Base-by-base conservation (phyloP, 2,113 vertebrate species). In the Theristicus caerulescens region DNA sequence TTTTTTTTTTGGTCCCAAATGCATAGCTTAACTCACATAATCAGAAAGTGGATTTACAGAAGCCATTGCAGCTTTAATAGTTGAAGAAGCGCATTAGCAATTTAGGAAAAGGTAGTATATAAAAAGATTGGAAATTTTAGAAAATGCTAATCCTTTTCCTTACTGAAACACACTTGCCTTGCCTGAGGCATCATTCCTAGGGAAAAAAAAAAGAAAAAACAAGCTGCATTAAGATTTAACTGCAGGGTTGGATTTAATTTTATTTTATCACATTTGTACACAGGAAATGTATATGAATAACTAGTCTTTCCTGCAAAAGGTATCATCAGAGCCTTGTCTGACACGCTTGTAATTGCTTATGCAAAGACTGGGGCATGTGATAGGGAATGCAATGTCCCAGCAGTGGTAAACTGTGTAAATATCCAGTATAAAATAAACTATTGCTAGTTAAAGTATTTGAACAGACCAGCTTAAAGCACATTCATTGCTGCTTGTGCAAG, bases 131-230 rank as follows among this genome's bases (percentile, higher is more conserved):
- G 78, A 82, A 94, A 85, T 76, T 89, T 94, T 76, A 91, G 69
- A 91, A 91, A 91, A 94, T 77, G 66, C 31, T 92, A 91, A 94
- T 96, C 77, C 36, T 83, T 91, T 90, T 77, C 73, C 86, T 85
- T 73, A 54, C 58, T 85, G 86, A 64, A 79, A 69, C 52, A 69
- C 11, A 54, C 54, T 91, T 88, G 64, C 58, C 54, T 86, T 90
- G 85, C 90, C 76, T 61, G 51, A 86, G 72, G 90, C 82, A 51
- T 52, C 58, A 40, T 88, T 97, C 29, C 31, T 62, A 31, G 13
- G 29, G 36, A 1, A 12, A 62, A 40, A 62, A 52, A 49, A 54
- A 70, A 20, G 8, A 15, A 15, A 3, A 19, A 27, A 62, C 21
- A 88, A 67, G 3, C 38, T 70, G 32, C 38, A 51, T 94, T 95